phyloP scores from a whole-genome alignment of 2,797 vertebrate genomes.

The Cygnus olor region DNA sequence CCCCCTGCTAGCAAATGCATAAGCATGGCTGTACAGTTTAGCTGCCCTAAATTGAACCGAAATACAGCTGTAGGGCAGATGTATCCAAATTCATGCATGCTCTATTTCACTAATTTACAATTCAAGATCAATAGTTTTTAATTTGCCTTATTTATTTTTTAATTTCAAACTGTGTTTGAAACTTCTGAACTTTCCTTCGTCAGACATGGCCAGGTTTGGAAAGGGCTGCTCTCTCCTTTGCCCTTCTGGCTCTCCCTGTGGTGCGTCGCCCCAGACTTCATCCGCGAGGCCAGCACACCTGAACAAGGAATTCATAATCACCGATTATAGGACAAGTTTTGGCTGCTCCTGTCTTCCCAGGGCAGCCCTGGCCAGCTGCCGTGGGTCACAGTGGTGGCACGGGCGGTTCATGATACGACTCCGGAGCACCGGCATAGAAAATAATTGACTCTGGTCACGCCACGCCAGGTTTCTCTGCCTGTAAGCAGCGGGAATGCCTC shows the following conservation, averaged over 20 bases:
- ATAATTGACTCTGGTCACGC: neutral
- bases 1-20: accelerated
- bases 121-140: neutral
- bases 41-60: neutral
- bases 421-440: neutral
- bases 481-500: neutral
- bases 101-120: neutral
- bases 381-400: neutral
- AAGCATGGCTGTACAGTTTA: accelerated
- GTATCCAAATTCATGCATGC: accelerated
- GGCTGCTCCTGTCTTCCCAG: neutral
- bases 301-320: neutral
- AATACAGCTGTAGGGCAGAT: neutral
- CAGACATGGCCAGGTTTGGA: neutral
- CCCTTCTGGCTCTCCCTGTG: neutral
- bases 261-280: neutral
- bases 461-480: neutral
- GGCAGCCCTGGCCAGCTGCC: neutral
- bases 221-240: neutral
- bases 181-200: neutral
- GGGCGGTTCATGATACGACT: neutral
- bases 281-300: neutral
- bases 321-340: neutral
- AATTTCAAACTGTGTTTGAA: neutral
- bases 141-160: neutral